Conservation (phyloP, 2,888 invertebrate genomes). For the Brachynemurus nebulosus region DNA sequence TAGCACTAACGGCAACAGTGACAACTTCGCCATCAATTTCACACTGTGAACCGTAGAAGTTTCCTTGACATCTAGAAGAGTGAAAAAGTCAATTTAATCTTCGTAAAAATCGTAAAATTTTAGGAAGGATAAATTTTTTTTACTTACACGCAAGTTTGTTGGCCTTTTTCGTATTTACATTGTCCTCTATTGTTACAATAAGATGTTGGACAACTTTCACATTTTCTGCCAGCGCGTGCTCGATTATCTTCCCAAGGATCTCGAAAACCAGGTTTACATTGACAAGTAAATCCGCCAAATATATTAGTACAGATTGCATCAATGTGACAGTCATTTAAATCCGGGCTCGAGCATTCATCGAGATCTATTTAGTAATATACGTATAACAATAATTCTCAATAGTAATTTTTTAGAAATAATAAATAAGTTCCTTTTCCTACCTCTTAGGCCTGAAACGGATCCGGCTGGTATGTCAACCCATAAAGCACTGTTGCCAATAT, state of each 20-base stretch:
- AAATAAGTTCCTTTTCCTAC: background rate
- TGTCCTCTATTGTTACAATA: slow-evolving; percentile 74
- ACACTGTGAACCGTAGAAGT: slow-evolving; percentile 77
- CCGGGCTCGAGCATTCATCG: slow-evolving; percentile 71
- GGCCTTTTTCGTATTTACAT: slow-evolving; percentile 62
- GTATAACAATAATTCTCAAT: slow-evolving; percentile 14
- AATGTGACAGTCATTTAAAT: slow-evolving; percentile 73
- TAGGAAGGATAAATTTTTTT: background rate
- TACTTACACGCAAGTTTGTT: slow-evolving; percentile 62
- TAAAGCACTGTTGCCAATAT: slow-evolving; percentile 74
- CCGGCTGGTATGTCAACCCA: slow-evolving; percentile 74
- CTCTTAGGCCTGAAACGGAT: slow-evolving; percentile 50
- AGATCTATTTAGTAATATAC: slow-evolving; percentile 42
- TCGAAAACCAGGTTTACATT: slow-evolving; percentile 58
- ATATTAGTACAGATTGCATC: slow-evolving; percentile 65
- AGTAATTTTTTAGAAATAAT: background rate
- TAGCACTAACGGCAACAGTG: slow-evolving; percentile 82
- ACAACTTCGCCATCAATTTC: slow-evolving; percentile 87
- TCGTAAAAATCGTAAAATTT: background rate
- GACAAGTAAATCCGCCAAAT: slow-evolving; percentile 71
- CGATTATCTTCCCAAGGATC: slow-evolving; percentile 59
- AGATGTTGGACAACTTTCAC: slow-evolving; percentile 60
- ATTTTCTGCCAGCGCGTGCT: slow-evolving; percentile 55
- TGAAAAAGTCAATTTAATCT: no score
- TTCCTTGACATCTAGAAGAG: slow-evolving; percentile 56